Evolutionary conservation across 1,140 invertebrate genomes (phyloP).

Genomic region (Cydia amplana): DNA sequence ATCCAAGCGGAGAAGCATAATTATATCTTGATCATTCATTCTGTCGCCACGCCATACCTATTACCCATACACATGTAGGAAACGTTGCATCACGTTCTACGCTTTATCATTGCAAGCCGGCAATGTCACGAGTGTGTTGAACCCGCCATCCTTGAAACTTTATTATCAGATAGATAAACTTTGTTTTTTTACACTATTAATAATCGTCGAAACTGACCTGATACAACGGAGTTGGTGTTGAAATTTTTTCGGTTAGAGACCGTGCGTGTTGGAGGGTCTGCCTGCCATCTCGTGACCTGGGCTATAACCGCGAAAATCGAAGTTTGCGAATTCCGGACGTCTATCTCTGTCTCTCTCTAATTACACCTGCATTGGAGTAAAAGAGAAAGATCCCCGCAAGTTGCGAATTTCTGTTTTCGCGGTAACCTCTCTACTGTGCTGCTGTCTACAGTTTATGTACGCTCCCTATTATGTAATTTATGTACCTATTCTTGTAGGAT

Average conservation of each 20-base stretch:
- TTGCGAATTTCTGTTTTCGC: no score
- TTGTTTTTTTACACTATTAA: slow-evolving; percentile 52
- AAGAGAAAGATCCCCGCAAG: no score
- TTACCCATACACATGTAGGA: slow-evolving; percentile 35
- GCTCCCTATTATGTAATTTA: no score
- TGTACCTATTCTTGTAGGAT: not conserved
- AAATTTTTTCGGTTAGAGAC: not conserved
- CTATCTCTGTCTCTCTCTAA: no score
- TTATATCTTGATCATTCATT: not conserved
- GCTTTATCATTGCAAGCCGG: slow-evolving; percentile 33
- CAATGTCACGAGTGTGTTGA: slow-evolving; percentile 73
- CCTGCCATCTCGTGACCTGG: no score
- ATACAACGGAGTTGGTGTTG: slow-evolving; percentile 1
- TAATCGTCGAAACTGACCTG: slow-evolving; percentile 6
- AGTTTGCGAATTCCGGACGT: no score
- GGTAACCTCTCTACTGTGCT: no score
- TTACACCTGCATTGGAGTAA: no score
- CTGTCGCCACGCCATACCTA: not conserved
- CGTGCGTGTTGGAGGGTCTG: not conserved
- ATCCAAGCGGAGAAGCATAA: not conserved
- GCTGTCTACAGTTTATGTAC: no score
- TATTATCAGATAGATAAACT: slow-evolving; percentile 62
- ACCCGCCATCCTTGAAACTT: slow-evolving; percentile 66
- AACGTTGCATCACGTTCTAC: slow-evolving; percentile 59
- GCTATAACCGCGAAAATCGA: no score